Evolutionary conservation across 2,888 invertebrate genomes (phyloP).

Genomic region (Plemyria rubiginata): DNA sequence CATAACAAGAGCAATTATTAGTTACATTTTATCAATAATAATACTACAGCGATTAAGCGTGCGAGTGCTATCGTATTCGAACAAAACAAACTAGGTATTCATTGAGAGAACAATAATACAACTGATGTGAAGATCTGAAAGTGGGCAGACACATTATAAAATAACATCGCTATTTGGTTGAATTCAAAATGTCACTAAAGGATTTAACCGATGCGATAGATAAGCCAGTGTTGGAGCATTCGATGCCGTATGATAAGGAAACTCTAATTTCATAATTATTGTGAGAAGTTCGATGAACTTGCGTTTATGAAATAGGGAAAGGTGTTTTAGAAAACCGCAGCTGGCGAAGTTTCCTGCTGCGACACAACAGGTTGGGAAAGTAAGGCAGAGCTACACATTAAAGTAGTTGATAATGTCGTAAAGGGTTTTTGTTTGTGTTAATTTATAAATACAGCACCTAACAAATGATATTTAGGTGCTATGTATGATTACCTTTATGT

Average conservation of each 20-base stretch:
- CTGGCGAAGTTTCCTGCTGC: slow-evolving; percentile 51
- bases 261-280: slow-evolving; percentile 49
- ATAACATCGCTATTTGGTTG: slow-evolving; percentile 4
- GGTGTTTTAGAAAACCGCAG: slow-evolving; percentile 57
- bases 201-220: slow-evolving; percentile 55
- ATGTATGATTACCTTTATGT: too few relatives aligned
- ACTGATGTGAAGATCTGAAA: slow-evolving; percentile 14
- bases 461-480: neutral
- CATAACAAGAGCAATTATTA: slow-evolving; percentile 22
- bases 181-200: slow-evolving; percentile 41
- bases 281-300: slow-evolving; percentile 76
- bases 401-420: slow-evolving; percentile 7
- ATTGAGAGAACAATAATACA: slow-evolving; percentile 27
- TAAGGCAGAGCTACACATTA: slow-evolving; percentile 18
- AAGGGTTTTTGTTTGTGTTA: neutral
- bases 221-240: slow-evolving; percentile 59
- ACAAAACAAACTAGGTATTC: slow-evolving; percentile 47
- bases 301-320: slow-evolving; percentile 71
- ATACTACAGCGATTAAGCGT: slow-evolving; percentile 23
- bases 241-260: slow-evolving; percentile 67
- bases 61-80: slow-evolving; percentile 35
- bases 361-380: slow-evolving; percentile 43
- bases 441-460: neutral
- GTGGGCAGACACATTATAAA: slow-evolving; percentile 3
- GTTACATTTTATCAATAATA: slow-evolving; percentile 39